Conservation (phyloP, 2,888 invertebrate species). For the Pandemis corylana region DNA sequence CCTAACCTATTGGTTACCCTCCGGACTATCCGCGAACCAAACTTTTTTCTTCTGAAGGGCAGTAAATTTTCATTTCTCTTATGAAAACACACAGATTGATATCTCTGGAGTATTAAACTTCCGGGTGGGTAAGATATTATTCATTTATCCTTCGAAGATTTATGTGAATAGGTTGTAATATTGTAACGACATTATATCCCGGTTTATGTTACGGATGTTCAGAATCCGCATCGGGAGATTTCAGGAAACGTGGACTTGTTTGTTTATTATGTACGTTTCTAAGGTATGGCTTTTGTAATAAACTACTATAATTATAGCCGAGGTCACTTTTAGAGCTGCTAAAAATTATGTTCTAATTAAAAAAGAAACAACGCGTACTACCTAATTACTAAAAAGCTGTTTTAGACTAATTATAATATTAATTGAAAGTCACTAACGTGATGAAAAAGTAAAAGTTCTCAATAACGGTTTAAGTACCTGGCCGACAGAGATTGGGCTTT, state of each 20-base stretch:
- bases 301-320: background rate
- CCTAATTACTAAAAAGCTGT: background rate
- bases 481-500: background rate
- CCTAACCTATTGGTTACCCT: slow-evolving; percentile 45
- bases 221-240: slow-evolving; percentile 23
- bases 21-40: slow-evolving; percentile 22
- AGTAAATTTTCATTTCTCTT: slow-evolving; percentile 48
- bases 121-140: slow-evolving; percentile 35
- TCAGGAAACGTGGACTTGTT: slow-evolving; percentile 7
- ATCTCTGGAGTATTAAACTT: slow-evolving; percentile 47
- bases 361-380: background rate
- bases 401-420: background rate
- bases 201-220: slow-evolving; percentile 30
- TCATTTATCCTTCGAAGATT: slow-evolving; percentile 40
- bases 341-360: background rate
- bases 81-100: slow-evolving; percentile 46
- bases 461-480: background rate
- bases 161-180: slow-evolving; percentile 29
- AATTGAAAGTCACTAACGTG: background rate
- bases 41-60: slow-evolving; percentile 34
- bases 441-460: background rate
- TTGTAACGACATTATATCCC: slow-evolving; percentile 23
- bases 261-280: background rate
- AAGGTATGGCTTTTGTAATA: background rate
- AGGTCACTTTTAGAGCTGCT: background rate